Evolutionary conservation across 2,113 vertebrate genomes (phyloP).

Genomic region (Platichthys stellatus): DNA sequence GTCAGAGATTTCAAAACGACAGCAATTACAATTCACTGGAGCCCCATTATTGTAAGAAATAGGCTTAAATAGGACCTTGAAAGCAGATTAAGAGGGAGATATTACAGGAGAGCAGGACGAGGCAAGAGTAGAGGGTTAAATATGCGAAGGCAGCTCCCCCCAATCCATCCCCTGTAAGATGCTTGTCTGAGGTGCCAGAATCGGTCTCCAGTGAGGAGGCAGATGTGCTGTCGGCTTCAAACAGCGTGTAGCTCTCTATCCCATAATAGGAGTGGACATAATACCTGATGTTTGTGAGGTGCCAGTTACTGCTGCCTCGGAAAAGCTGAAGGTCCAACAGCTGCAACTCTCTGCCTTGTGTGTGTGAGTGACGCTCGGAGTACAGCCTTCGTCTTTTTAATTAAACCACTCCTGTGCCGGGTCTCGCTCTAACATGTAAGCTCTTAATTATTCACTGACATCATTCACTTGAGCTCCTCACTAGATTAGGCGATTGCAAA

Average conservation of each 20-base stretch:
- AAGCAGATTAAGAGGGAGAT: slow-evolving; percentile 34
- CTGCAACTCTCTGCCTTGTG: slow-evolving; percentile 51
- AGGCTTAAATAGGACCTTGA: slow-evolving; percentile 11
- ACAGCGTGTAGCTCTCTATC: slow-evolving; percentile 83
- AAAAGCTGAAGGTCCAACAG: slow-evolving; percentile 73
- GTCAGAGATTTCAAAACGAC: background rate
- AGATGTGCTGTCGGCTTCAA: slow-evolving; percentile 90
- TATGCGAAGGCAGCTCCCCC: slow-evolving; percentile 60
- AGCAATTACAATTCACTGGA: background rate
- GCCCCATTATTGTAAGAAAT: background rate
- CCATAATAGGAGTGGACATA: slow-evolving; percentile 90
- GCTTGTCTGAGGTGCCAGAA: slow-evolving; percentile 88
- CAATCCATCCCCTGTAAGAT: slow-evolving; percentile 78
- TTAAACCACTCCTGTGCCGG: slow-evolving; percentile 10
- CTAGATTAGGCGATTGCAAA: slow-evolving; percentile 43
- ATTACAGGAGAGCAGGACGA: slow-evolving; percentile 22
- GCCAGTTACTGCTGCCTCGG: slow-evolving; percentile 77
- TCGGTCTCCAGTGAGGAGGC: slow-evolving; percentile 86
- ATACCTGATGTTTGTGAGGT: slow-evolving; percentile 86
- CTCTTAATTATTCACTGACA: slow-evolving; percentile 1
- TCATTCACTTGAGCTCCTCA: slow-evolving; percentile 11
- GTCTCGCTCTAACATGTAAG: too few relatives aligned
- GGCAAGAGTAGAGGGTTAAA: slow-evolving; percentile 58
- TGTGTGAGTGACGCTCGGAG: slow-evolving; percentile 24
- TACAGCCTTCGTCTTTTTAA: slow-evolving; percentile 29